Conservation (phyloP, 2,888 invertebrate genomes). For the Vanessa cardui region DNA sequence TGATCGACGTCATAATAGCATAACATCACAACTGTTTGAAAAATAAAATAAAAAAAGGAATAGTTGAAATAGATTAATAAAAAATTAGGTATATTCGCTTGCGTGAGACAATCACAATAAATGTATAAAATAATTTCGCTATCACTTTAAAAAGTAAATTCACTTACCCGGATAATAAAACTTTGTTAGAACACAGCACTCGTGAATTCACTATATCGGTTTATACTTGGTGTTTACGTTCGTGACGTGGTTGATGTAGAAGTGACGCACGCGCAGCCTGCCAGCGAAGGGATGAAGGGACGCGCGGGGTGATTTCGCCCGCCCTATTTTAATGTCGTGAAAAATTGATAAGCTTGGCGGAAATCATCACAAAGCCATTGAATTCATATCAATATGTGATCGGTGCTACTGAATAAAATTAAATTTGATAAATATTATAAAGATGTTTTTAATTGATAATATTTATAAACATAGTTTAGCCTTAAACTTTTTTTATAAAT, state of each 20-base stretch:
- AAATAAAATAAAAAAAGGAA: no score
- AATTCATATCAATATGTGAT: not conserved
- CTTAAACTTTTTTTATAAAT: no score
- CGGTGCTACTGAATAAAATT: not conserved
- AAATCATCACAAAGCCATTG: not conserved
- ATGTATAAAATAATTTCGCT: not conserved
- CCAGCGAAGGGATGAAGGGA: slow-evolving; percentile 44
- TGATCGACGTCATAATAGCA: no score
- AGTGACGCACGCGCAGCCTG: slow-evolving; percentile 64
- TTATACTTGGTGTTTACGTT: slow-evolving; percentile 48
- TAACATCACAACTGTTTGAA: no score
- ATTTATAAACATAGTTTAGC: no score
- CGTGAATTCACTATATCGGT: slow-evolving; percentile 20
- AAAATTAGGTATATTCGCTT: no score
- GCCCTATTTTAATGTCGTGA: slow-evolving; percentile 43
- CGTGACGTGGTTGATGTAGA: slow-evolving; percentile 48
- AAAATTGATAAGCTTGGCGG: slow-evolving; percentile 42
- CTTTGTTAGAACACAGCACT: slow-evolving; percentile 21
- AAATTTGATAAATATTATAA: no score
- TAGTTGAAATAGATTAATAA: no score
- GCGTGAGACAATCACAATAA: not conserved
- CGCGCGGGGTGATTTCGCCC: slow-evolving; percentile 43
- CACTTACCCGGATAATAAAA: slow-evolving; percentile 17
- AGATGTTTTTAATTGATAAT: no score
- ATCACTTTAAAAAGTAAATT: not conserved